Percentiles rank a stretch among this genome's conserved stretches.
Conservation (phyloP, 2,888 invertebrate genomes). For the Stramonita haemastoma region DNA sequence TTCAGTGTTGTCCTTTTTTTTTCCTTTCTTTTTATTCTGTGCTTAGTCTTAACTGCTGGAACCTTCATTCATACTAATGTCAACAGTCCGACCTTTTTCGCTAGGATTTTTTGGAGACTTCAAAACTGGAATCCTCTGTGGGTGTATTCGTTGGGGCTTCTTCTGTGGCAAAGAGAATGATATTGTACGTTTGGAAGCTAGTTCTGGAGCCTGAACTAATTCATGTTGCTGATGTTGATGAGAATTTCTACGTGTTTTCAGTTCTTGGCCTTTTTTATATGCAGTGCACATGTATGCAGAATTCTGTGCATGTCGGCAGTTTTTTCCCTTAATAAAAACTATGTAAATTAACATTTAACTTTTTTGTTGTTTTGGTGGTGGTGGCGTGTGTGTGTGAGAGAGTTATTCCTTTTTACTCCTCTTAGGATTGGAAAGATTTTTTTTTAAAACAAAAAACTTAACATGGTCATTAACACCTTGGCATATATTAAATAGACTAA, state of each 20-base stretch:
- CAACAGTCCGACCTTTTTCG: background rate
- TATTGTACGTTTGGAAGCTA: too few relatives aligned
- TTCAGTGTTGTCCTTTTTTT: background rate
- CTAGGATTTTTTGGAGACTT: background rate
- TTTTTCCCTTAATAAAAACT: constrained; percentile 25
- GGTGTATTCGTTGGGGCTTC: background rate
- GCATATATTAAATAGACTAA: too few relatives aligned
- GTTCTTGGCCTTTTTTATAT: constrained; percentile 27
- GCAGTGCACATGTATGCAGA: constrained; percentile 34
- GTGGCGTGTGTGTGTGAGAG: background rate
- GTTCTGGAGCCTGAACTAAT: background rate
- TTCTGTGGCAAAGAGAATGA: too few relatives aligned
- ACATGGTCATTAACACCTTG: too few relatives aligned
- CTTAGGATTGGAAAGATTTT: too few relatives aligned
- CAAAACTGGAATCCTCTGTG: background rate
- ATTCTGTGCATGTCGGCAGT: constrained; percentile 35
- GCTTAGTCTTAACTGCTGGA: background rate
- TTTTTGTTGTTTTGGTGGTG: background rate
- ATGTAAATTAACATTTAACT: background rate
- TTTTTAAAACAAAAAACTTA: too few relatives aligned
- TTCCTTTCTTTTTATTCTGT: background rate
- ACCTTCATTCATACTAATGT: background rate
- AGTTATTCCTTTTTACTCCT: too few relatives aligned
- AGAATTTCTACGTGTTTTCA: background rate
- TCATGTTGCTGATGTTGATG: background rate